Base-by-base conservation (phyloP, 2,888 invertebrate species). In the Idaea dimidiata region DNA sequence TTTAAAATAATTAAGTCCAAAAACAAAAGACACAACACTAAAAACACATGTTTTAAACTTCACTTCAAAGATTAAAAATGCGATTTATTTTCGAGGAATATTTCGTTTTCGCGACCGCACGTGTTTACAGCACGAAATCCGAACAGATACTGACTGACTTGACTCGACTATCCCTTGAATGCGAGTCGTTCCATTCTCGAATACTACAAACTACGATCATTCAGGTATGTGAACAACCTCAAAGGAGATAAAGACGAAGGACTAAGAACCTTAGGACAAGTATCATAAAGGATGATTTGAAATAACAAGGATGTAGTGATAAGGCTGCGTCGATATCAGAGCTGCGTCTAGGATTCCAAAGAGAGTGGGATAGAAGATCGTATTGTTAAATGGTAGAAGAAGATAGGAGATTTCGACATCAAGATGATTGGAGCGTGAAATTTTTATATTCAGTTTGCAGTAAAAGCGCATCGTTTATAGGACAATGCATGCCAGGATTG, bases 261-360 rank as follows among this genome's bases (percentile, higher is more conserved):
- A 88, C 85, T 80, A 71, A 78, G 64, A 72, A 81, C 88, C 80
- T 67, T 87, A 87, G 32, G 10, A 0, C 0, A 0, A 7, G 54
- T 54, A n/a, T 7, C 0, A 60, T 79, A 83, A 89, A 76, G 76
- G 81, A 61, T 65, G 77, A 75, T 82, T 85, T 66, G 76, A 64
- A 66, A 73, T 72, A 60, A 68, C 74, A 66, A 63, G 59, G 59
- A 61, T 59, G 62, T 71, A 82, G 78, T 91, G 91, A 91, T 91
- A 91, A 90, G 88, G 82, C 85, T 86, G 87, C 89, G 91, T 91
- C 91, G 90, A 91, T 91, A 91, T 89, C 90, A 90, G 81, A 84
- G 84, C 88, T 87, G 84, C 82, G 91, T 89, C 91, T 91, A 89
- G 90, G 88, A 89, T 86, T 79, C 81, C 79, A 74, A 82, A 80